Conservation (phyloP, 2,888 invertebrate species). For the Apantesis nais region DNA sequence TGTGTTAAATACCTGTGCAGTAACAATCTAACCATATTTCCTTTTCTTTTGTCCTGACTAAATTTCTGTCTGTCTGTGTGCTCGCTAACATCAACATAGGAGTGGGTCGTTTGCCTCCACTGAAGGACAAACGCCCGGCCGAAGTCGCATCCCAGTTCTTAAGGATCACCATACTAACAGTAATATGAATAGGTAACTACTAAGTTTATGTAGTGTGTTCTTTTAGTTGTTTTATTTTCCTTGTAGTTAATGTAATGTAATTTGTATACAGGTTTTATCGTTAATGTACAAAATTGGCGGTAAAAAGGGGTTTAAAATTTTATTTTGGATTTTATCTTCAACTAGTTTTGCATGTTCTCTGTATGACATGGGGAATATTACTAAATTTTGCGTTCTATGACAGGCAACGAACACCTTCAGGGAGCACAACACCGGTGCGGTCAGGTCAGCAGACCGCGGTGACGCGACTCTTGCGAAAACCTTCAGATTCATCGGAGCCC, state of each 20-base stretch:
- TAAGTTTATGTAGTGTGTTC: conserved; percentile 47
- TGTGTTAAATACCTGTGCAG: conserved; percentile 58
- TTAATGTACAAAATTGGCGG: conserved; percentile 35
- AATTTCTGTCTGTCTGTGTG: conserved; percentile 73
- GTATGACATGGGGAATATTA: conserved; percentile 17
- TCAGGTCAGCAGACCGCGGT: conserved; percentile 87
- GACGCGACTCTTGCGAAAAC: conserved; percentile 87
- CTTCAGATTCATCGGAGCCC: conserved; percentile 89
- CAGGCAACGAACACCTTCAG: conserved; percentile 92
- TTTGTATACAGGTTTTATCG: conserved; percentile 44
- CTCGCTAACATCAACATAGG: conserved; percentile 81
- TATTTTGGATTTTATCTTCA: conserved; percentile 25
- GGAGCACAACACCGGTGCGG: conserved; percentile 90
- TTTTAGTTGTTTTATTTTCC: conserved; percentile 23
- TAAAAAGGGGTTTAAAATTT: conserved; percentile 34
- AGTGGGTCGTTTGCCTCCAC: conserved; percentile 83
- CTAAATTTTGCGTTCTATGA: conserved; percentile 37
- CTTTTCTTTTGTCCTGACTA: conserved; percentile 70
- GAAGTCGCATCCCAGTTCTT: conserved; percentile 82
- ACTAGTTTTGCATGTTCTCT: conserved; percentile 48
- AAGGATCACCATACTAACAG: conserved; percentile 83
- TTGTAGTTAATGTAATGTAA: conserved; percentile 38
- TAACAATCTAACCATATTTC: conserved; percentile 53
- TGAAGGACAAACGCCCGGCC: conserved; percentile 81
- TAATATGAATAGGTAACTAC: conserved; percentile 80